A percentile compares a stretch with the other conserved stretches of the same genome.
phyloP scores from a whole-genome alignment of 2,113 vertebrate species.

The Empidonax traillii region DNA sequence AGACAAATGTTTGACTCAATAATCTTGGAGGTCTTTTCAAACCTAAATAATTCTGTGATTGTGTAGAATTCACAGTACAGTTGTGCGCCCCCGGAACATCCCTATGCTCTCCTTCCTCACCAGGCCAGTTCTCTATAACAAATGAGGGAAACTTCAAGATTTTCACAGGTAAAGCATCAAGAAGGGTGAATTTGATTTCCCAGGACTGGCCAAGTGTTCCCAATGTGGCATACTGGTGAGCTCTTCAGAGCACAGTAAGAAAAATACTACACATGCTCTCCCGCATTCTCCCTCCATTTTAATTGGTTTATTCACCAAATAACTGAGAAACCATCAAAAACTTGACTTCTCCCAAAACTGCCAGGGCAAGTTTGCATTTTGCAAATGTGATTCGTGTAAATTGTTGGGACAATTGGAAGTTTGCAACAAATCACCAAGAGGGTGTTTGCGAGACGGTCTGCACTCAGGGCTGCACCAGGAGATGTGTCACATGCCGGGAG shows the following conservation, averaged over 20 bases:
- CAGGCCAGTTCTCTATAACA: neutral
- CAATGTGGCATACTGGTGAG: neutral
- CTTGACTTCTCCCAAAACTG: neutral
- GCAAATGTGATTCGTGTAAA: neutral
- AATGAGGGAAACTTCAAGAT: accelerated
- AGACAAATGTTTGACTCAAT: accelerated
- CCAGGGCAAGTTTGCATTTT: neutral
- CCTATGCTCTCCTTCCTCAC: neutral
- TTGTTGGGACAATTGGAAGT: neutral
- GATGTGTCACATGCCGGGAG: neutral
- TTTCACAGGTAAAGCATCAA: neutral
- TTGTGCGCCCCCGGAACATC: neutral
- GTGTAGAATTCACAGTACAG: neutral
- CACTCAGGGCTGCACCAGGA: neutral
- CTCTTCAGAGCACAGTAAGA: neutral
- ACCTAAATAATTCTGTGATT: neutral
- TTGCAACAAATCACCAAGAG: neutral
- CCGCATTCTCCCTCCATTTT: neutral
- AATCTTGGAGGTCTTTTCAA: neutral
- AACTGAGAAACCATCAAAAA: neutral
- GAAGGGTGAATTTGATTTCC: neutral
- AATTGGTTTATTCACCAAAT: neutral
- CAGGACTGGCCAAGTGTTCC: neutral
- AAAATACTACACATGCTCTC: neutral
- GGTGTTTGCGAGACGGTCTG: neutral